phyloP scores from a whole-genome alignment of 2,113 vertebrate species.

The Excalfactoria chinensis region DNA sequence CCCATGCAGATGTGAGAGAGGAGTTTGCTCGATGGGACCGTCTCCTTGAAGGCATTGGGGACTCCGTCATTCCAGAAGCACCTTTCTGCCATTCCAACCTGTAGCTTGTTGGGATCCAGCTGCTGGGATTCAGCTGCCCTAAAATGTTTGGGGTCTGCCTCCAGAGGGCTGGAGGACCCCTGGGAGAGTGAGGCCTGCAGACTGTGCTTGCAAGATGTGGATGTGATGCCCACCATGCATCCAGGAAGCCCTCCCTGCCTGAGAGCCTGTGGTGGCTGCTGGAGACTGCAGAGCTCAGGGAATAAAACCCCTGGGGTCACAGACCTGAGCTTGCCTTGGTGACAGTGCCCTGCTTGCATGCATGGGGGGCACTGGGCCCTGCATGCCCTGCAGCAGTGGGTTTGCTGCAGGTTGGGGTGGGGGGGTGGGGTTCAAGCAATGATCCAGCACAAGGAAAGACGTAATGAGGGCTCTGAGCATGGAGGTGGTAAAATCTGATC shows the following conservation, averaged over 20 bases:
- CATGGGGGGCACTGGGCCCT: background rate
- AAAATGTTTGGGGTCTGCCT: background rate
- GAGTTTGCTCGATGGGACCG: constrained; percentile 66
- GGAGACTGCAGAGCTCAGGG: background rate
- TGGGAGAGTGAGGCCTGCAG: background rate
- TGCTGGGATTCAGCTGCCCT: rapidly evolving
- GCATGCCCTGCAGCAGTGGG: background rate
- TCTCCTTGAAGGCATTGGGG: constrained; percentile 72
- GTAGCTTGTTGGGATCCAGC: background rate
- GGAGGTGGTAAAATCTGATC: rapidly evolving
- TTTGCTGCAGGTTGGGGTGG: rapidly evolving
- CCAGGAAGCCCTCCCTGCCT: background rate
- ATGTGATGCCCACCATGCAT: rapidly evolving
- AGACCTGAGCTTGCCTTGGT: background rate
- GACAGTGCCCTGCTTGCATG: background rate
- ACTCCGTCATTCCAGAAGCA: constrained; percentile 40
- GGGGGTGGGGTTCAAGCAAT: background rate
- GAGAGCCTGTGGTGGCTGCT: rapidly evolving
- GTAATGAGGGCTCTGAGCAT: background rate
- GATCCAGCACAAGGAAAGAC: background rate
- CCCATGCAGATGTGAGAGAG: constrained; percentile 70
- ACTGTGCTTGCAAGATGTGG: rapidly evolving
- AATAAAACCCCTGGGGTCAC: background rate
- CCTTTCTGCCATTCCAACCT: constrained; percentile 60
- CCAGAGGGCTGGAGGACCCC: background rate